Conservation (phyloP, 2,797 vertebrate species). For the Propithecus deckenii region DNA sequence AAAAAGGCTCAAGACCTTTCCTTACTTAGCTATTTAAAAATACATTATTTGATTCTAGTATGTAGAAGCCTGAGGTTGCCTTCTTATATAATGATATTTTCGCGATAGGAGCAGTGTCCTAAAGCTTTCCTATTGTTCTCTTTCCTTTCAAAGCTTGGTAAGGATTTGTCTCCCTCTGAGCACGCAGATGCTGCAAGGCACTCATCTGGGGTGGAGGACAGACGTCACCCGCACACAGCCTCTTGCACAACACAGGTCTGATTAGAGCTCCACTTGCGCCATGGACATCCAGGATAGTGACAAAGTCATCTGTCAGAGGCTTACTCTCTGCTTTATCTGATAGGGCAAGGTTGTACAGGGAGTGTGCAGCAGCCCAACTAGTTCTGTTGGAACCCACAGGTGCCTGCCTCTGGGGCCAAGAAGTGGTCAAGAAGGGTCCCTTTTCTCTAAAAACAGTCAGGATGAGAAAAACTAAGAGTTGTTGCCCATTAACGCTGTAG, state of each 20-base stretch:
- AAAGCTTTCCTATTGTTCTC: not conserved
- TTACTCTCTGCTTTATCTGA: conserved; percentile 56
- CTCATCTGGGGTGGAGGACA: not conserved
- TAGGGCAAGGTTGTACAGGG: not conserved
- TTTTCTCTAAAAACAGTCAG: conserved; percentile 4
- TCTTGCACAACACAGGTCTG: conserved; percentile 52
- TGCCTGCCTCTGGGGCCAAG: not conserved
- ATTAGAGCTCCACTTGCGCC: not conserved
- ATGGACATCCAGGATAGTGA: not conserved
- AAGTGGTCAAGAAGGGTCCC: not conserved
- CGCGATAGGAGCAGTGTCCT: not conserved
- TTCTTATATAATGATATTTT: not conserved
- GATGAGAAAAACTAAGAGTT: not conserved
- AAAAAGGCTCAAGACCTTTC: not conserved
- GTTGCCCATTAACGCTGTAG: not conserved
- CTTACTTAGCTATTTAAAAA: conserved; percentile 33
- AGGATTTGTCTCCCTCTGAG: not conserved
- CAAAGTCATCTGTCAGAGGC: not conserved
- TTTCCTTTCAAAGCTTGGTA: conserved; percentile 5
- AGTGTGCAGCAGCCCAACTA: not conserved
- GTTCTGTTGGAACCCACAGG: not conserved
- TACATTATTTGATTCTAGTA: not conserved
- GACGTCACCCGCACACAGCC: not conserved
- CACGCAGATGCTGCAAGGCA: not conserved
- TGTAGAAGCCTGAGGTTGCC: not conserved